These are phyloP conservation scores for Lucifuga dentata DNA, from an alignment of 2,113 vertebrate genomes.

Conservation along the genomic window DNA sequence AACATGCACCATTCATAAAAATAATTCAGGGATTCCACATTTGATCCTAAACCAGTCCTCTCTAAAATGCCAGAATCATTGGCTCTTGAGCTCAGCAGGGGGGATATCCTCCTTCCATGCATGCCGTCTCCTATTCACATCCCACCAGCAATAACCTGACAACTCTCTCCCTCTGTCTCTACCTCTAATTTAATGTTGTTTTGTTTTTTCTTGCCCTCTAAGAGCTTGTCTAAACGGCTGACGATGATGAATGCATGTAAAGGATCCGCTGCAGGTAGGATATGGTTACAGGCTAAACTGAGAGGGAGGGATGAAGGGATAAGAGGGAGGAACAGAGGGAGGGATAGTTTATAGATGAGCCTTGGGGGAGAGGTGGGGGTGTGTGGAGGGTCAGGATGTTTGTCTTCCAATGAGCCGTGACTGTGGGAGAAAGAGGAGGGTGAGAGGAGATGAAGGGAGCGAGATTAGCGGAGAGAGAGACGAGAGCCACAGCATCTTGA, in stretches of 20 bases:
- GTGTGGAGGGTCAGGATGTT: slow-evolving; percentile 83
- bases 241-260: slow-evolving; percentile 90
- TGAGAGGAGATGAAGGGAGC: slow-evolving; percentile 69
- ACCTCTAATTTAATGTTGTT: slow-evolving; percentile 73
- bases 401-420: slow-evolving; percentile 86
- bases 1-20: not conserved
- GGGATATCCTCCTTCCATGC: slow-evolving; percentile 62
- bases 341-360: slow-evolving; percentile 76
- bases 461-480: slow-evolving; percentile 41
- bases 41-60: slow-evolving; percentile 2
- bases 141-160: slow-evolving; percentile 28
- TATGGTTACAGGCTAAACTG: slow-evolving; percentile 85
- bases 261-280: slow-evolving; percentile 86
- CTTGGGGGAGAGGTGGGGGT: slow-evolving; percentile 64
- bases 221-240: slow-evolving; percentile 83
- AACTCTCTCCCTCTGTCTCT: slow-evolving; percentile 33
- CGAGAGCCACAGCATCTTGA: slow-evolving; percentile 58
- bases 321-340: slow-evolving; percentile 67
- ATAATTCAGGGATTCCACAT: not conserved
- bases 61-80: slow-evolving; percentile 50
- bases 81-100: slow-evolving; percentile 63
- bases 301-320: slow-evolving; percentile 70
- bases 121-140: slow-evolving; percentile 69
- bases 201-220: slow-evolving; percentile 66
- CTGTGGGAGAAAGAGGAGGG: slow-evolving; percentile 81